Evolutionary conservation across 1,140 invertebrate genomes (phyloP).

Genomic region (Pristionchus pacificus): DNA sequence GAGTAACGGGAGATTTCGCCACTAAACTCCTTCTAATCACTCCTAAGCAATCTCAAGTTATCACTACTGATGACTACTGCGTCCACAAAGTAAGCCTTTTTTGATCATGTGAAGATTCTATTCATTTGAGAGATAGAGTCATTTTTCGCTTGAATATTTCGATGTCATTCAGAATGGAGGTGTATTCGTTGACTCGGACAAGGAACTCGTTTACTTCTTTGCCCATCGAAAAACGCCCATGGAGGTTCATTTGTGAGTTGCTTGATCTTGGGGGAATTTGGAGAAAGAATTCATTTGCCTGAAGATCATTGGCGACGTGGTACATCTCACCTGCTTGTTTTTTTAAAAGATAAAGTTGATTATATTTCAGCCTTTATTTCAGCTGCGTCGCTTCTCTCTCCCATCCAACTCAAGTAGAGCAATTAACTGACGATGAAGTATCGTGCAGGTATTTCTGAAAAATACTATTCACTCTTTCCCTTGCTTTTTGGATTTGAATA

Average conservation of each 20-base stretch:
- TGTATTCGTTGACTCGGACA: conserved; percentile 33
- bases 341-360: too few species aligned
- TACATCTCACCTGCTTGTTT: too few species aligned
- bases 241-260: conserved; percentile 19
- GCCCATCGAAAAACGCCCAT: conserved; percentile 37
- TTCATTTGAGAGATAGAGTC: too few species aligned
- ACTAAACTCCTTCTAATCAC: not conserved
- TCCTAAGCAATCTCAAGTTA: not conserved
- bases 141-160: not conserved
- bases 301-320: too few species aligned
- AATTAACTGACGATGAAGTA: conserved; percentile 59
- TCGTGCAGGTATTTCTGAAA: conserved; percentile 59
- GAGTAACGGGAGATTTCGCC: not conserved
- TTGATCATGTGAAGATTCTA: too few species aligned
- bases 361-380: conserved; percentile 7
- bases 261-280: too few species aligned
- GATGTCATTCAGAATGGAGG: not conserved
- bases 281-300: too few species aligned
- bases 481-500: conserved; percentile 10
- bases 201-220: conserved; percentile 45
- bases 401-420: conserved; percentile 43
- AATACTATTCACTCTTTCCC: conserved; percentile 6
- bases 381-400: conserved; percentile 61
- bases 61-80: not conserved
- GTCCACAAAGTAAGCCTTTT: not conserved